Conservation (phyloP, 2,888 invertebrate species). For the Stegana nigrithorax region DNA sequence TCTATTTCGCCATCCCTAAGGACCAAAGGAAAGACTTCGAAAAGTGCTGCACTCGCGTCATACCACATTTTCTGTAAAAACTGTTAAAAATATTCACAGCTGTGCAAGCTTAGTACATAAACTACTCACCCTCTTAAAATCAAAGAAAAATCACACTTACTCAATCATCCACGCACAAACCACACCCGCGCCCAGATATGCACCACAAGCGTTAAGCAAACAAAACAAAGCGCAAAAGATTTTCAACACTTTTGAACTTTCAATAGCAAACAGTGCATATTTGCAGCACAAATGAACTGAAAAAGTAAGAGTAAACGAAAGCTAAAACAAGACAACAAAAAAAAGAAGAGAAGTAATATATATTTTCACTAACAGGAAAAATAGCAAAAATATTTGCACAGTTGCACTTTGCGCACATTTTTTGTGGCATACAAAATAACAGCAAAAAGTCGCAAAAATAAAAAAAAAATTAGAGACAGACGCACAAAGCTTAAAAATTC, state of each 20-base stretch:
- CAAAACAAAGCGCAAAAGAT: background rate
- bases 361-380: slow-evolving; percentile 6
- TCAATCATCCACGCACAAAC: no score
- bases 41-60: no score
- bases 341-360: background rate
- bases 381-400: slow-evolving; percentile 5
- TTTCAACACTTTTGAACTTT: slow-evolving; percentile 16
- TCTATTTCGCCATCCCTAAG: no score
- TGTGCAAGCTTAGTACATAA: no score
- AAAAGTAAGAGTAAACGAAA: background rate
- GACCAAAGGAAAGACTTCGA: no score
- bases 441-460: background rate
- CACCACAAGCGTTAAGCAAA: no score
- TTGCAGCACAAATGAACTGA: slow-evolving; percentile 13
- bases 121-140: no score
- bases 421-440: background rate
- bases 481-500: background rate
- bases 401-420: slow-evolving; percentile 1
- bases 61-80: no score
- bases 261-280: slow-evolving; percentile 14
- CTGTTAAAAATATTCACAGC: no score
- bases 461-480: background rate
- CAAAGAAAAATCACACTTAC: no score
- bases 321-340: background rate
- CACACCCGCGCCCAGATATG: no score